Base-by-base conservation (phyloP, 2,888 invertebrate genomes). In the Poecilus cupreus region DNA sequence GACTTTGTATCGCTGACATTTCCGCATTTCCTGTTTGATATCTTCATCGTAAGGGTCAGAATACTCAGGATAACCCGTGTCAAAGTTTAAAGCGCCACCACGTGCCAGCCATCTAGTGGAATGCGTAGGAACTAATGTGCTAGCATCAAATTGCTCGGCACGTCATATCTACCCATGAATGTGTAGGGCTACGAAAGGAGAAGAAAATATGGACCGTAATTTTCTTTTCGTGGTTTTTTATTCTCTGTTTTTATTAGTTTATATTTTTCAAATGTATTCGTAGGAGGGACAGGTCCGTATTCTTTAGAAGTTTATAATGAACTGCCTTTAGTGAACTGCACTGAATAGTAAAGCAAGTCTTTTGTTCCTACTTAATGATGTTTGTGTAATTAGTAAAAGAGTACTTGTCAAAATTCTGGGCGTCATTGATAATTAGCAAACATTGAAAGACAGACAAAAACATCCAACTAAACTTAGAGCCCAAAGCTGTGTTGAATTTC, bases 1-100 rank as follows among this genome's bases (percentile, higher is more conserved):
- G 60, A 24, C 26, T 6, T 13, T 60, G 60, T 60, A 60, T 60
- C 60, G 60, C 60, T 60, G 26, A 60, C 60, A 60, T 60, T 60
- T 60, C 60, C 24, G 60, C 60, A 32, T 60, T 60, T 60, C 60
- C 26, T n/a, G 60, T 60, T 60, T 60, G 60, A 60, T 60, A 60
- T 60, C 60, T 60, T 22, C 60, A 26, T 60, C 10, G 26, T 18
- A 22, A 6, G 60, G 26, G 60, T 60, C 32, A 60, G 60, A 13
- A 60, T 10, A 68, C 22, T 60, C 32, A 60, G 60, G 32, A 60
- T 10, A 68, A 68, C 68, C 68, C 39, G n/a, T 68, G 68, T 39
- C 68, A 68, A 68, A 68, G 68, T 37, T 68, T 16, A 20, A 39
- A 39, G 68, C 68, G 68, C 18, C 43, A 68, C 68, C 43, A 39